Percentiles rank a stretch among this genome's conserved stretches.
Evolutionary conservation across 1,140 invertebrate species (phyloP).

Genomic region (Drosophila lini): DNA sequence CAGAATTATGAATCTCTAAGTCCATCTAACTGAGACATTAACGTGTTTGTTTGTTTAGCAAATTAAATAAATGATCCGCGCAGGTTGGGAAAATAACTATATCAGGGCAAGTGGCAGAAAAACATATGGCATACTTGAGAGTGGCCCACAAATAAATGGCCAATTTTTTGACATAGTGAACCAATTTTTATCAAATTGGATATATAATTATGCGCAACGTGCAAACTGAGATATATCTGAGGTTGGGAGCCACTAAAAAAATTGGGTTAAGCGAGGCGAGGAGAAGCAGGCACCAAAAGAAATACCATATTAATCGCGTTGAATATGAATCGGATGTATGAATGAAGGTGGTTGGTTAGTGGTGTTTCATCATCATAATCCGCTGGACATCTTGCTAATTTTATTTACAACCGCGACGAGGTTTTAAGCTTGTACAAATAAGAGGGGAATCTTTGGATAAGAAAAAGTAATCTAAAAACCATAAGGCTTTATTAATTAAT

Average conservation of each 20-base stretch:
- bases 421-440: not conserved
- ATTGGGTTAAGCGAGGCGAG: conserved; percentile 32
- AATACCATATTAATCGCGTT: conserved; percentile 48
- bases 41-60: conserved; percentile 11
- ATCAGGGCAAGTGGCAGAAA: conserved; percentile 22
- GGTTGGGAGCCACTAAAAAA: conserved; percentile 20
- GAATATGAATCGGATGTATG: conserved; percentile 51
- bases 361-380: conserved; percentile 28
- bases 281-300: conserved; percentile 40
- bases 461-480: not conserved
- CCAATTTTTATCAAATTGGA: conserved; percentile 47
- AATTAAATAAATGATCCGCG: conserved; percentile 21
- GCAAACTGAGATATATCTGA: conserved; percentile 26
- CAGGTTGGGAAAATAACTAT: conserved; percentile 21
- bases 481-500: not conserved
- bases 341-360: conserved; percentile 16
- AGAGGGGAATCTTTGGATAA: not conserved
- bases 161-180: conserved; percentile 40
- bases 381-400: conserved; percentile 29
- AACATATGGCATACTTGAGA: conserved; percentile 16
- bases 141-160: conserved; percentile 20
- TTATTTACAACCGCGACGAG: conserved; percentile 18
- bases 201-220: conserved; percentile 32
- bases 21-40: conserved; percentile 14
- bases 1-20: conserved; percentile 8